Evolutionary conservation across 2,113 vertebrate species (phyloP), one percentile per base, ranked within the genome.

Genomic region (Heliornis fulica): DNA sequence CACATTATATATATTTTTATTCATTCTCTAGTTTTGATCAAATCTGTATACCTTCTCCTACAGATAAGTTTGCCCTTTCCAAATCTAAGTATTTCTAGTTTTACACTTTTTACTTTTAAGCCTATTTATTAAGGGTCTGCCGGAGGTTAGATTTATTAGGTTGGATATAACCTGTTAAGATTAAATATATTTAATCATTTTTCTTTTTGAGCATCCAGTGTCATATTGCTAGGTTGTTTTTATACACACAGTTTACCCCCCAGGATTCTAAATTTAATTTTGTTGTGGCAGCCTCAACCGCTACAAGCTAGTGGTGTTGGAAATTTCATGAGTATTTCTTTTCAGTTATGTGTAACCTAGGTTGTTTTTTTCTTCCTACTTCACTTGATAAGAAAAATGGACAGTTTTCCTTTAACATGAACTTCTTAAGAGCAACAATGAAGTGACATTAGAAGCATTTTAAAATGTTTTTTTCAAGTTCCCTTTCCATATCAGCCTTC

Each of bases 401-500:
- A 41, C 6, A 32, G 11, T 60, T 72, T 76, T 65, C 14, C 41
- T 81, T 66, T 57, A 40, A n/a, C 36, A 16, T 54, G 48, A 70
- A 3, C 25, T 38, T 76, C 38, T 26, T 65, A 18, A 32, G 26
- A 57, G 56, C 8, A 5, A 38, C 46, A 72, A 88, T 18, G 17
- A 72, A 57, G 20, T 36, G 7, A 70, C 9, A 79, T 59, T 66
- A 59, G 6, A 59, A 54, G 21, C 0, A 3, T 10, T 69, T 64
- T 56, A 7, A 22, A 72, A 22, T 21, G 2, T 12, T 53, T 78
- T n/a, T 74, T 75, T 3, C 11, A 45, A 75, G 4, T 50, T 78
- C 1, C 1, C 1, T 81, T 36, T 36, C 41, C 3, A 4, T 66
- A 45, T 46, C 22, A 54, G 23, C 15, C 8, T 23, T 3, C n/a